phyloP scores from a whole-genome alignment of 2,113 vertebrate genomes.

The Platichthys flesus region DNA sequence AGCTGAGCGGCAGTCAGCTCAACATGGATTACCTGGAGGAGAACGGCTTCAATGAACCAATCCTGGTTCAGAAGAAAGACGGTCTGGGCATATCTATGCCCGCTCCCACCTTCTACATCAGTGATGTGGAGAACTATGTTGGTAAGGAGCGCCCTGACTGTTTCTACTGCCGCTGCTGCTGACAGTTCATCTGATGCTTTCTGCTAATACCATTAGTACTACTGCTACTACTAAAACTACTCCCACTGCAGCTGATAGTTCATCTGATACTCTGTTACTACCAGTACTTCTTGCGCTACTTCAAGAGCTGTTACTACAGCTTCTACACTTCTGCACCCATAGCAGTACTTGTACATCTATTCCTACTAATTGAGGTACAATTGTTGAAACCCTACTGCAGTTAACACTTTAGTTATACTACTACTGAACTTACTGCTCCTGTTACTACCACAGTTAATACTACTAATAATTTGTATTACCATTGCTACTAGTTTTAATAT shows the following conservation, averaged over 20 bases:
- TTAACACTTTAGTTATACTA: neutral
- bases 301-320: too few relatives aligned
- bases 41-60: slow-evolving; percentile 93
- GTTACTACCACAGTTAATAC: neutral
- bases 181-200: neutral
- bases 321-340: too few relatives aligned
- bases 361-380: neutral
- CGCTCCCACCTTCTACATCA: slow-evolving; percentile 97
- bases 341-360: neutral
- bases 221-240: neutral
- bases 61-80: slow-evolving; percentile 95
- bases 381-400: neutral
- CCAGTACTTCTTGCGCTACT: neutral
- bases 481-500: too few relatives aligned
- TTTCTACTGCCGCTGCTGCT: neutral
- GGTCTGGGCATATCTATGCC: slow-evolving; percentile 92
- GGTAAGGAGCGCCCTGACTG: slow-evolving; percentile 80
- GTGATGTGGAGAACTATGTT: slow-evolving; percentile 96
- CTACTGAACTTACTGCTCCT: too few relatives aligned
- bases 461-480: neutral
- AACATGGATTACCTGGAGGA: slow-evolving; percentile 92
- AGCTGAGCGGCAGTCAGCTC: slow-evolving; percentile 90
- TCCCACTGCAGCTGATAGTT: neutral
- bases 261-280: neutral
- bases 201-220: neutral